Evolutionary conservation across 1,140 invertebrate species (phyloP), one percentile per base, ranked within the genome.

Genomic region (Glossosoma conforme): DNA sequence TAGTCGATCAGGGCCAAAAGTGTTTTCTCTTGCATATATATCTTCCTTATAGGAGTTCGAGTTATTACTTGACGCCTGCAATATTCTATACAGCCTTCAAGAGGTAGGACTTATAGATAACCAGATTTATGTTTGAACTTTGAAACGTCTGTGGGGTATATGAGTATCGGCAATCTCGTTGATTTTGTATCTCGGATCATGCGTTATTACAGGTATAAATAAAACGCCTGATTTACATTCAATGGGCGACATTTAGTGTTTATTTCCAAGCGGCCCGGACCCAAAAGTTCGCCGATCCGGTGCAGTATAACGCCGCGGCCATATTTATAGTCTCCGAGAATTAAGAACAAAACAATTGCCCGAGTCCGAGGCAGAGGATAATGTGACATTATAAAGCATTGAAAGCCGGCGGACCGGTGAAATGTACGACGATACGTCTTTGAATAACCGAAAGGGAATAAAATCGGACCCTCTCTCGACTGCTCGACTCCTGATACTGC

Each of bases 241-340:
- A 58, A 58, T 58, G 56, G 56, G 43, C 41, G 52, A 58, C 56
- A 51, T 54, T 58, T 54, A 58, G 52, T 58, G 56, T 58, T 58
- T 58, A 54, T 58, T 58, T 58, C 52, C 37, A 37, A 28, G 6
- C 42, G 24, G 46, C 17, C 38, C 24, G 37, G 36, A 20, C 48
- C 54, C 14, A 46, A 46, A 46, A 19, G 20, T 46, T 37, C 22
- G 36, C 19, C 32, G 44, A 25, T 38, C 38, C 44, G 28, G n/a
- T 28, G n/a, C n/a, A 28, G n/a, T 28, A 28, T 28, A 28, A 8
- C 25, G 25, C 25, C 25, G n/a, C n/a, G 6, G 25, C 6, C 41
- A 40, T 50, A 52, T 57, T 57, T 57, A 57, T 52, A 49, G 44
- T 32, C 49, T 17, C 41, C 42, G 44, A 24, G 54, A 57, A 57